Percentiles rank a stretch among this genome's conserved stretches.
Conservation (phyloP, 2,113 vertebrate genomes). For the Cyanoliseus patagonus region DNA sequence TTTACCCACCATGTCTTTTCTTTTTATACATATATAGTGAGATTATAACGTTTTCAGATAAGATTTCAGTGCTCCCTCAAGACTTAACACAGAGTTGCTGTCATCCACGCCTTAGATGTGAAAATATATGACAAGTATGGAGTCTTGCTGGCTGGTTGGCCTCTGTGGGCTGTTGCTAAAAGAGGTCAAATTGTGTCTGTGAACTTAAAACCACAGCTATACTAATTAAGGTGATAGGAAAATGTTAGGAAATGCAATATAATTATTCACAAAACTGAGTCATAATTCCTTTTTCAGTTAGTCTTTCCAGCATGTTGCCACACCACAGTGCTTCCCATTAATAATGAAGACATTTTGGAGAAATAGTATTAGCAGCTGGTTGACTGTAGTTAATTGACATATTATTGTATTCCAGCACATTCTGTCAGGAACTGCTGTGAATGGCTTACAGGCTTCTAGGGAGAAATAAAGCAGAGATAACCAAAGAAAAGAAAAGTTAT, state of each 20-base stretch:
- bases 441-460: slow-evolving; percentile 38
- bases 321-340: slow-evolving; percentile 58
- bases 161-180: slow-evolving; percentile 31
- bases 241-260: slow-evolving; percentile 14
- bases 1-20: not conserved
- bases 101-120: not conserved
- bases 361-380: slow-evolving; percentile 66
- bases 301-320: slow-evolving; percentile 31
- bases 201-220: slow-evolving; percentile 32
- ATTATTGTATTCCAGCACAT: slow-evolving; percentile 67
- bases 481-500: slow-evolving; percentile 40
- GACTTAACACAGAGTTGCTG: not conserved
- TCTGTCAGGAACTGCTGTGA: slow-evolving; percentile 50
- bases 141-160: slow-evolving; percentile 17
- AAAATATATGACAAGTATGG: not conserved
- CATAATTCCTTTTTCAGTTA: slow-evolving; percentile 48
- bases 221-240: slow-evolving; percentile 10
- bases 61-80: not conserved
- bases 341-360: slow-evolving; percentile 66
- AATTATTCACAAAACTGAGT: slow-evolving; percentile 52
- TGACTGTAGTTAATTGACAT: slow-evolving; percentile 70
- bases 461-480: slow-evolving; percentile 59
- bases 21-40: not conserved
- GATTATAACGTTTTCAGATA: not conserved
- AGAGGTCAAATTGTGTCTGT: slow-evolving; percentile 43